phyloP scores from a whole-genome alignment of 1,140 invertebrate genomes.

The Helicoverpa armigera region DNA sequence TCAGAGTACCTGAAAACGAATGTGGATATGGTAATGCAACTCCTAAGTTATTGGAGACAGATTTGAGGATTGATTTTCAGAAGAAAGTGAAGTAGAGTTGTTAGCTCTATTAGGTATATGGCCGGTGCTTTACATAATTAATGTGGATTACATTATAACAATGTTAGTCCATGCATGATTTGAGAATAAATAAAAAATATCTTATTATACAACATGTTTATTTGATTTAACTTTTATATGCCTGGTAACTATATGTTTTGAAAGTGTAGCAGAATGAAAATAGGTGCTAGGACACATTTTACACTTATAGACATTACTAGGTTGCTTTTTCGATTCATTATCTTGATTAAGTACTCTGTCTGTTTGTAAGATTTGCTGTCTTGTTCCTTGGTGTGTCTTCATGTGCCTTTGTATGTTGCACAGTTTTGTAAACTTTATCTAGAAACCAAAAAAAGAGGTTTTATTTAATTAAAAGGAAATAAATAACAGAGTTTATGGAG shows the following conservation, averaged over 20 bases:
- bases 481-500: not conserved
- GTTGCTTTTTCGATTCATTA: slow-evolving; percentile 29
- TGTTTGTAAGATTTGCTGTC: slow-evolving; percentile 9
- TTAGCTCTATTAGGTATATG: too few relatives aligned
- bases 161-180: not conserved
- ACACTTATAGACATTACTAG: slow-evolving; percentile 62
- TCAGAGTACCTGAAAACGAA: too few relatives aligned
- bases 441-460: not conserved
- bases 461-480: not conserved
- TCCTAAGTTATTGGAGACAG: too few relatives aligned
- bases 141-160: not conserved
- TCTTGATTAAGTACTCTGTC: slow-evolving; percentile 38
- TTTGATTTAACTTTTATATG: slow-evolving; percentile 70
- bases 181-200: slow-evolving; percentile 1
- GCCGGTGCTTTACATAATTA: not conserved
- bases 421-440: slow-evolving; percentile 67
- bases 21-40: too few relatives aligned
- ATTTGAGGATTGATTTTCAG: too few relatives aligned
- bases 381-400: slow-evolving; percentile 59
- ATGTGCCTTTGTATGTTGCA: slow-evolving; percentile 70
- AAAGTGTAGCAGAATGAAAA: slow-evolving; percentile 65
- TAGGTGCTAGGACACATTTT: slow-evolving; percentile 74
- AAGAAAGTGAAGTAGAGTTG: too few relatives aligned
- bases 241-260: slow-evolving; percentile 72
- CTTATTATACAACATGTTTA: slow-evolving; percentile 6